phyloP scores from a whole-genome alignment of 2,888 invertebrate genomes.

The Ypsolopha sequella region DNA sequence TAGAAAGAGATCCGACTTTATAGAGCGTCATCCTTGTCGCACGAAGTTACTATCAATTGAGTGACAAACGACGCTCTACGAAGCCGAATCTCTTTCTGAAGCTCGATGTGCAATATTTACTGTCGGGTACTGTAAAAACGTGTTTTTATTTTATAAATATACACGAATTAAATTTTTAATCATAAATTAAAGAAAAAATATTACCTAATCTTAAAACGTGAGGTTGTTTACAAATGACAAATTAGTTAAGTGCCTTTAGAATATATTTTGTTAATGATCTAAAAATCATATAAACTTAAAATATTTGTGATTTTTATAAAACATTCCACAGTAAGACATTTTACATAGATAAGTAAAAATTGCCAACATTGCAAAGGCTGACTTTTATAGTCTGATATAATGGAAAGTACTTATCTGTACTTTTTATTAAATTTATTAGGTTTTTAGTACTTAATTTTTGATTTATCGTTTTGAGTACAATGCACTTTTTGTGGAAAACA shows the following conservation, averaged over 20 bases:
- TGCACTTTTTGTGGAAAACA: constrained; percentile 41
- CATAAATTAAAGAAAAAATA: too few relatives aligned
- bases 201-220: neutral
- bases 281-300: neutral
- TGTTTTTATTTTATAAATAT: too few relatives aligned
- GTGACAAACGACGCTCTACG: too few relatives aligned
- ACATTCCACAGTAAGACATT: constrained; percentile 59
- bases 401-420: constrained; percentile 19
- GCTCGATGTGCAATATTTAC: too few relatives aligned
- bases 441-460: constrained; percentile 29
- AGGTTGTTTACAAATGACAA: neutral
- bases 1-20: too few relatives aligned
- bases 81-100: too few relatives aligned
- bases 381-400: constrained; percentile 11
- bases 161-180: too few relatives aligned
- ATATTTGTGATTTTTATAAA: constrained; percentile 42
- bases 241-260: neutral
- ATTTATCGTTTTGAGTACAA: constrained; percentile 40
- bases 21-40: too few relatives aligned
- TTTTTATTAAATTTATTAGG: neutral
- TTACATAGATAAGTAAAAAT: neutral
- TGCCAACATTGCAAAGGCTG: constrained; percentile 49
- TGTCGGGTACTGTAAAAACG: too few relatives aligned
- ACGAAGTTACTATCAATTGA: too few relatives aligned
- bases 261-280: neutral